Conservation (phyloP, 2,797 vertebrate genomes). For the Chelon auratus region DNA sequence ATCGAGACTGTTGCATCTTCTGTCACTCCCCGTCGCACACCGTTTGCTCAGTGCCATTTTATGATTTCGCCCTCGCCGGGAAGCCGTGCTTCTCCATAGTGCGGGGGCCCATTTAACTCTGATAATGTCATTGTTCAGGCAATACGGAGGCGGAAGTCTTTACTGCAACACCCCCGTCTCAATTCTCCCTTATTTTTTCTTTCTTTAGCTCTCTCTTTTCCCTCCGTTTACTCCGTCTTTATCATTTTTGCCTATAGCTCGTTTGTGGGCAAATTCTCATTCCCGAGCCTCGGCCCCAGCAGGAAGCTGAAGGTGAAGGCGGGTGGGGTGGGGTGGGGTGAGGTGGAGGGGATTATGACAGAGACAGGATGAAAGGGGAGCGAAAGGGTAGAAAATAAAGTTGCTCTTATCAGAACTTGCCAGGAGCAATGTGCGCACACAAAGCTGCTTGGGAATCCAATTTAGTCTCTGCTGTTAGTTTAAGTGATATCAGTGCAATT, state of each 20-base stretch:
- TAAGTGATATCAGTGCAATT: conserved; percentile 83
- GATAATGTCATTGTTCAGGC: conserved; percentile 70
- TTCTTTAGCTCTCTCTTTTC: background rate
- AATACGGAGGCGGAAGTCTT: conserved; percentile 41
- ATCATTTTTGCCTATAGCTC: conserved; percentile 42
- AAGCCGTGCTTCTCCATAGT: conserved; percentile 46
- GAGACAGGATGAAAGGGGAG: conserved; percentile 64
- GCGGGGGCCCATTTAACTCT: conserved; percentile 64
- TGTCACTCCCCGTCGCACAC: conserved; percentile 58
- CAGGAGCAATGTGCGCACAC: conserved; percentile 73
- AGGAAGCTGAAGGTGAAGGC: background rate
- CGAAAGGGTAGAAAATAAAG: conserved; percentile 74
- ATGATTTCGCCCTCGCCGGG: conserved; percentile 41
- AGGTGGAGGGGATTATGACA: conserved; percentile 66
- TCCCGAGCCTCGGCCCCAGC: conserved; percentile 44
- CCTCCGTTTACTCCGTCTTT: conserved; percentile 14
- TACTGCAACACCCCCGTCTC: background rate
- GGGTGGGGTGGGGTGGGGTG: conserved; percentile 7
- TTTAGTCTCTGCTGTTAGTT: conserved; percentile 78
- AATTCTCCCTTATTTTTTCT: conserved; percentile 3
- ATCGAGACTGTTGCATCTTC: conserved; percentile 58
- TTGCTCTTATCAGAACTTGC: conserved; percentile 80
- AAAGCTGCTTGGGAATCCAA: conserved; percentile 78
- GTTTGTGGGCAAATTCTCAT: conserved; percentile 62
- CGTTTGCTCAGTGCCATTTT: conserved; percentile 64